A percentile compares a stretch with the other conserved stretches of the same genome.
These are phyloP conservation scores for Strigops habroptila DNA, from an alignment of 2,113 vertebrate genomes.

Conservation along the genomic window DNA sequence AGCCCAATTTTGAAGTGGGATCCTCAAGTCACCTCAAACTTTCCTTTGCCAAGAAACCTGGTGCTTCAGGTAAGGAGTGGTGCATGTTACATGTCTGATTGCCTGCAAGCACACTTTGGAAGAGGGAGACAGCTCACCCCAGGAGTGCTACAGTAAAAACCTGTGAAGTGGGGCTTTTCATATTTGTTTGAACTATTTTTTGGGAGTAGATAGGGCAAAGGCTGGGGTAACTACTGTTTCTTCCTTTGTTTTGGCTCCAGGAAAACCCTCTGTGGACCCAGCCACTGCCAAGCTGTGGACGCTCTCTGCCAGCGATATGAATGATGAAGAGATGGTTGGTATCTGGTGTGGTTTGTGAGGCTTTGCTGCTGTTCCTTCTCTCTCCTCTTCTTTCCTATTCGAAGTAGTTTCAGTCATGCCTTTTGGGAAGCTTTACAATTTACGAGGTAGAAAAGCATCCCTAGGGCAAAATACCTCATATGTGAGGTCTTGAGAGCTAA, in stretches of 20 bases:
- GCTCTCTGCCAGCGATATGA: constrained; percentile 88
- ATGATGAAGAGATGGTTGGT: constrained; percentile 91
- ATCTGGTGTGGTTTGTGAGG: constrained; percentile 32
- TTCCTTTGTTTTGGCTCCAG: constrained; percentile 50
- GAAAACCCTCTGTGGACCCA: constrained; percentile 85
- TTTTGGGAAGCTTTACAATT: neutral
- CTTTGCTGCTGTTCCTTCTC: neutral
- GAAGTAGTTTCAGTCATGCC: neutral
- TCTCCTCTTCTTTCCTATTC: neutral
- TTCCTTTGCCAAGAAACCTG: constrained; percentile 76
- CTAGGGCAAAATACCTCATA: neutral
- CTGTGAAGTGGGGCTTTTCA: neutral
- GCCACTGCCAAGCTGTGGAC: constrained; percentile 86
- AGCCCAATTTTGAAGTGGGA: constrained; percentile 92
- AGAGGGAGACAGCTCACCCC: neutral
- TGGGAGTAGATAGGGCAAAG: neutral
- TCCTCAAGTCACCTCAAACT: constrained; percentile 88
- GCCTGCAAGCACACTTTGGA: neutral
- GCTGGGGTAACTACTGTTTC: neutral
- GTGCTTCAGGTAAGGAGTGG: constrained; percentile 52
- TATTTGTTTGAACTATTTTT: neutral
- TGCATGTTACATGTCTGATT: neutral
- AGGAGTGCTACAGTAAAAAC: neutral
- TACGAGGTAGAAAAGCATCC: neutral
- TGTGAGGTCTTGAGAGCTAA: neutral